Evolutionary conservation across 2,888 invertebrate species (phyloP).

Genomic region (Quadroppia sp.): DNA sequence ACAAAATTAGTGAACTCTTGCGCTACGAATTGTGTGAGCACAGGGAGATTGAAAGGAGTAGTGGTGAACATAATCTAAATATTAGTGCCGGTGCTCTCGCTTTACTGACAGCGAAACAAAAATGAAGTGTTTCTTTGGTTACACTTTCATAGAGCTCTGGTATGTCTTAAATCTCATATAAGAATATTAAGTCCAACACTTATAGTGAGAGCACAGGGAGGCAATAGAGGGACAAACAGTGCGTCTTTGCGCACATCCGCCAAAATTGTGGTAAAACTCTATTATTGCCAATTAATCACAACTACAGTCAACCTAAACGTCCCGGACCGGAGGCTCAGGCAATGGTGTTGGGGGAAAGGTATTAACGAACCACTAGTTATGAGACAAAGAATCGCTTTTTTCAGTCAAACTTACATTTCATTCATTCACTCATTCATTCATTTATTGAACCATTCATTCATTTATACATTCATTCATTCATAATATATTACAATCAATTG

Average conservation of each 20-base stretch:
- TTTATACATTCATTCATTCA: neutral
- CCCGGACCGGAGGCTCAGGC: neutral
- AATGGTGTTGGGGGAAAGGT: neutral
- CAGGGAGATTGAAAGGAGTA: neutral
- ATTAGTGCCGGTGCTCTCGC: neutral
- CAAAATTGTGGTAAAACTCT: slow-evolving; percentile 11
- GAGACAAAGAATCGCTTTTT: no score
- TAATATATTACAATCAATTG: neutral
- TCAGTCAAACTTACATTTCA: no score
- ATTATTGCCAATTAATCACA: neutral
- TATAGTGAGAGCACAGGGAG: neutral
- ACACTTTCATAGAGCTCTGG: neutral
- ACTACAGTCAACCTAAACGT: neutral
- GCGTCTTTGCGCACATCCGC: neutral
- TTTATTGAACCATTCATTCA: neutral
- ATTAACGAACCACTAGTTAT: no score
- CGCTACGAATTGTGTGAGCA: neutral
- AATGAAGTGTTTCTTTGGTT: neutral
- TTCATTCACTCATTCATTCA: neutral
- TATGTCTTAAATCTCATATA: neutral
- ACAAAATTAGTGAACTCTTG: neutral
- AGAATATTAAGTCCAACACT: neutral
- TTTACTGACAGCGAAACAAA: neutral
- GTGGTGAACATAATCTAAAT: neutral
- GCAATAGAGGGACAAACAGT: neutral